Evolutionary conservation across 1,140 invertebrate species (phyloP), one percentile per base, ranked within the genome.

Genomic region (Cyclargus thomasi): DNA sequence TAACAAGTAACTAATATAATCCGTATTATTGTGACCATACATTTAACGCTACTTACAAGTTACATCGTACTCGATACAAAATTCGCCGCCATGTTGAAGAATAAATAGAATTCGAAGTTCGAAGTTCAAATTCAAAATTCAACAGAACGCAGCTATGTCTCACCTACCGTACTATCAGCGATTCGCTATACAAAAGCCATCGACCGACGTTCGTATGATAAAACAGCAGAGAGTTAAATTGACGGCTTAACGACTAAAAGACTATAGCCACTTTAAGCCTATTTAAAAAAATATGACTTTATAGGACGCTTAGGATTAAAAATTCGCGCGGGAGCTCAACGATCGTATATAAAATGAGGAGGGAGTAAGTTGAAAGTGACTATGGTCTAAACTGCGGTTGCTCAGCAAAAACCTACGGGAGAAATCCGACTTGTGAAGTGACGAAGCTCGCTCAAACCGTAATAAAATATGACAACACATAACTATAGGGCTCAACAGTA

Each of bases 1-100:
- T 86, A 90, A 90, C 86, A 90, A 87, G 80, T 90, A 87, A 88
- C 85, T 90, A 90, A 87, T 78, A 81, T 81, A 80, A 84, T 85
- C 82, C 74, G 77, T 80, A 79, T 89, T 89, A 89, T 88, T 84
- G 81, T 88, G 81, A 83, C 80, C 78, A 77, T 84, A 83, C 81
- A 85, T 78, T 84, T 77, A 59, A 59, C 74, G 73, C 82, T 86
- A 88, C 80, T 84, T 78, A 82, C 81, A 29, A 29, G 29, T 83
- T 81, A 59, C 18, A 59, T 59, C 20, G 8, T 76, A 85, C 67
- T 82, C 77, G 67, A 80, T 88, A 88, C 80, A 85, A 83, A 83
- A 84, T 64, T 75, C 64, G 80, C 80, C 79, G 80, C 84, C 79
- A 79, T 70, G 73, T 76, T 76, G 65, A 70, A 75, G 29, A 65